Conservation (phyloP, 2,113 vertebrate genomes). For the Phalacrocorax carbo region DNA sequence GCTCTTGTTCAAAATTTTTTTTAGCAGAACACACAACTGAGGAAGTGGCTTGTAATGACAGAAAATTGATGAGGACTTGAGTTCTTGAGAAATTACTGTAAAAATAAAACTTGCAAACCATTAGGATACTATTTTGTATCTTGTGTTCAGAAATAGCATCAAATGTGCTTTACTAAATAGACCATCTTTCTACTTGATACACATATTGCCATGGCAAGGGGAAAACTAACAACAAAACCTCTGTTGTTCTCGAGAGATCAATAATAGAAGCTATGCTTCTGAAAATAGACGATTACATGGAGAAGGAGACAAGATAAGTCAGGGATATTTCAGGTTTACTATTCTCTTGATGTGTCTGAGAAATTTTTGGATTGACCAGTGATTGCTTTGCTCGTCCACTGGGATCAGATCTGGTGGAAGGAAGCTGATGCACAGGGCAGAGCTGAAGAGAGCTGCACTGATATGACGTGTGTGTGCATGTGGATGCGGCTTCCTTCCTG, state of each 20-base stretch:
- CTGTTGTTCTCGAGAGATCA: neutral
- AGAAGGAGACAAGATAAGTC: neutral
- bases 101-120: neutral
- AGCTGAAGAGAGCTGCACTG: neutral
- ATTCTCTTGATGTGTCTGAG: neutral
- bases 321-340: constrained; percentile 18
- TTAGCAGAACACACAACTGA: neutral
- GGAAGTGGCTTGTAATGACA: neutral
- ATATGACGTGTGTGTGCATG: neutral
- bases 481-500: neutral
- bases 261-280: neutral
- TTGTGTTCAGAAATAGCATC: neutral
- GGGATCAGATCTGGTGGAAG: neutral
- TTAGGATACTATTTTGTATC: neutral
- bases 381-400: neutral
- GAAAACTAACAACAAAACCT: neutral
- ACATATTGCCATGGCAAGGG: neutral
- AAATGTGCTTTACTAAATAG: neutral
- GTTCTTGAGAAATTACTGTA: neutral
- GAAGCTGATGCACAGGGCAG: neutral
- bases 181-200: neutral
- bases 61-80: neutral
- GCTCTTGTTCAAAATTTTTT: neutral
- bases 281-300: neutral
- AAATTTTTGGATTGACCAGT: neutral